Base-by-base conservation (phyloP, 1,140 invertebrate species). In the Dendrolimus punctatus region DNA sequence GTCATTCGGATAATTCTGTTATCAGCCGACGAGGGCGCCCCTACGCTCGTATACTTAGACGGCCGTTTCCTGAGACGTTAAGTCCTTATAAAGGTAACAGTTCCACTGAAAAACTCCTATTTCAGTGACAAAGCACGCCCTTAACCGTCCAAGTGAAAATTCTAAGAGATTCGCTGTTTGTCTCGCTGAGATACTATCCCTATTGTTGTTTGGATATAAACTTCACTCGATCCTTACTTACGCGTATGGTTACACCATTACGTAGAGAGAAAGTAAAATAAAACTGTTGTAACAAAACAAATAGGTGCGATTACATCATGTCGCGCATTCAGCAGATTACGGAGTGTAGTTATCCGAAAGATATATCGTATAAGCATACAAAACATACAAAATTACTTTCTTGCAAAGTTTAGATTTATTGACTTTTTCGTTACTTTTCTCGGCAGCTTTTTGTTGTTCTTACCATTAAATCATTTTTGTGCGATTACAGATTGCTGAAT, bases 1-100 rank as follows among this genome's bases (percentile, higher is more conserved):
- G 77, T 76, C 78, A 82, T 87, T 88, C 80, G 83, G 82, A 85
- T 87, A 87, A 88, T 87, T 87, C 82, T 80, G 78, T 88, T 88
- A 88, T 88, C 86, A 87, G 80, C 78, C 66, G 68, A 71, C 23
- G 72, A 76, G 79, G 77, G 73, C 74, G 68, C 72, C 73, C 72
- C 64, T 58, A 67, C 68, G 70, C 71, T 77, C 75, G 78, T 83
- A 79, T 78, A 80, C 80, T 81, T 76, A 78, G 73, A 78, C 68
- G 78, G 71, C 80, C 70, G 75, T 83, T 81, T 75, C 73, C 75
- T 76, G 63, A 68, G 76, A 81, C 77, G 76, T 80, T 84, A 81
- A 84, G 76, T 77, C 78, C 77, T 80, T 79, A 83, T 80, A 80
- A 82, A 82, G 77, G 77, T 79, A 80, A 79, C 79, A 78, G 76